These are phyloP conservation scores for Cordilura impudica DNA, from an alignment of 2,888 invertebrate species.

Conservation along the genomic window DNA sequence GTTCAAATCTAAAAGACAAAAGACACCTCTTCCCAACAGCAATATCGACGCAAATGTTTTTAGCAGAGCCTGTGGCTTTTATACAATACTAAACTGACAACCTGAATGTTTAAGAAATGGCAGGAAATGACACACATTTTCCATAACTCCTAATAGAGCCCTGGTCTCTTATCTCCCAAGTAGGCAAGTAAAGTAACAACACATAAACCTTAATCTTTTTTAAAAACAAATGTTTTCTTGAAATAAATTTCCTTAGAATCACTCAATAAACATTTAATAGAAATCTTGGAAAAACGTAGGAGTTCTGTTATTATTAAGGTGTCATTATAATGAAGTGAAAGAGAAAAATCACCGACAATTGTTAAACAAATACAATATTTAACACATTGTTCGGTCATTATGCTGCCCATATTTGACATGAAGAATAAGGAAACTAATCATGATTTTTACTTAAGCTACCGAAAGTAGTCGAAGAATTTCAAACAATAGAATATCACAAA, in stretches of 20 bases:
- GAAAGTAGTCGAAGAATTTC: conserved; percentile 14
- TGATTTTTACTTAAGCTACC: conserved; percentile 51
- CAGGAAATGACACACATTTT: conserved; percentile 12
- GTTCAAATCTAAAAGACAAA: too few species aligned
- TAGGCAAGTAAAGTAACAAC: background rate
- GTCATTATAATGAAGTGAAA: conserved; percentile 35
- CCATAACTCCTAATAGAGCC: background rate
- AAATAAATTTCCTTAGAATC: conserved; percentile 31
- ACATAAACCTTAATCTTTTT: conserved; percentile 1
- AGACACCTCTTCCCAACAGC: too few species aligned
- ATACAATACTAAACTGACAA: too few species aligned
- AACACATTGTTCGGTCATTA: conserved; percentile 57
- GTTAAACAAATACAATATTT: conserved; percentile 42
- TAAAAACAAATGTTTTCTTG: background rate
- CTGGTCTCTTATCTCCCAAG: background rate
- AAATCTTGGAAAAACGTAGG: conserved; percentile 54
- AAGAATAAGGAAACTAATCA: conserved; percentile 47
- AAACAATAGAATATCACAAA: conserved; percentile 12
- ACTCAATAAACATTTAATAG: conserved; percentile 19
- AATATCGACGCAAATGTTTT: too few species aligned
- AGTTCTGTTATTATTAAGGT: conserved; percentile 44
- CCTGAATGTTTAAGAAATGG: background rate
- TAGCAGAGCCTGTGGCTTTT: too few species aligned
- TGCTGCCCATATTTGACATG: conserved; percentile 6
- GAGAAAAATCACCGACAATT: conserved; percentile 32